phyloP scores from a whole-genome alignment of 2,113 vertebrate species.

The Sisor rabdophorus region DNA sequence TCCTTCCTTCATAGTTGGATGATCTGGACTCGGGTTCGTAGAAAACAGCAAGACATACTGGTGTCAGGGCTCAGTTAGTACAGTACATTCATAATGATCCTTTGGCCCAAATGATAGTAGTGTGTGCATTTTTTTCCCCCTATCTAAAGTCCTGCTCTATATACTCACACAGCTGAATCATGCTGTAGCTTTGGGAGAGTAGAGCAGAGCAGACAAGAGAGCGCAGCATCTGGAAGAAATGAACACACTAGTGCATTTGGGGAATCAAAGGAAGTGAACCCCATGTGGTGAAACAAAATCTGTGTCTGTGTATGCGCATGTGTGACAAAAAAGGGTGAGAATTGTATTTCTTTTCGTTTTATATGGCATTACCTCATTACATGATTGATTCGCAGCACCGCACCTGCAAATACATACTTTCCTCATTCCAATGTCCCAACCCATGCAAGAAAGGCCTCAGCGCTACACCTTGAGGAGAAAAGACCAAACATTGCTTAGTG shows the following conservation, averaged over 20 bases:
- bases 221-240: slow-evolving; percentile 42
- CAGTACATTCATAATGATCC: slow-evolving; percentile 13
- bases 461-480: neutral
- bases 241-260: slow-evolving; percentile 59
- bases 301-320: slow-evolving; percentile 12
- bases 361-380: slow-evolving; percentile 22
- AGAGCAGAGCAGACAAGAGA: neutral
- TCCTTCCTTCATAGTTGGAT: neutral
- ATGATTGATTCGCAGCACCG: slow-evolving; percentile 19
- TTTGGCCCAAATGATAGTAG: neutral
- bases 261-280: slow-evolving; percentile 67
- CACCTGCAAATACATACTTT: slow-evolving; percentile 32
- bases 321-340: neutral
- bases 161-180: slow-evolving; percentile 21
- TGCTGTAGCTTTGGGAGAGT: slow-evolving; percentile 10
- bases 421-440: neutral
- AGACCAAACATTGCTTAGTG: neutral
- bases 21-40: neutral
- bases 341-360: slow-evolving; percentile 19
- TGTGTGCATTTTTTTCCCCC: neutral
- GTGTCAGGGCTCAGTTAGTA: slow-evolving; percentile 8
- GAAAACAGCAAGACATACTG: neutral
- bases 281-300: slow-evolving; percentile 60
- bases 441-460: neutral
- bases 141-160: slow-evolving; percentile 10